A percentile compares a stretch with the other conserved stretches of the same genome.
Conservation (phyloP, 1,140 invertebrate genomes). For the Sitodiplosis mosellana region DNA sequence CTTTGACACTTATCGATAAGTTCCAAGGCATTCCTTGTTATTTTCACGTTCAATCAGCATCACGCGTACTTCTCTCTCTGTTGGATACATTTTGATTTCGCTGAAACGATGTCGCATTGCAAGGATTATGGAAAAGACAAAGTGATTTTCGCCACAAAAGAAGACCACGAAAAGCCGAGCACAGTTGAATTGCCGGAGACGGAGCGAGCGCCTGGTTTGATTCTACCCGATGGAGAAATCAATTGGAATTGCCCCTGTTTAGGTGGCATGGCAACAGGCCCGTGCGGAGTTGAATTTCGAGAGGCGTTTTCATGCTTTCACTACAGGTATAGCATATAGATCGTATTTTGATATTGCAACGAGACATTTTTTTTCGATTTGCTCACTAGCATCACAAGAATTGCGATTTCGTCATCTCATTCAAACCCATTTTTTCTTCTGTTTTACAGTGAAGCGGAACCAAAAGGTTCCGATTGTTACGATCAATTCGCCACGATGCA, state of each 20-base stretch:
- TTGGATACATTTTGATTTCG: neutral
- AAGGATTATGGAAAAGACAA: slow-evolving; percentile 50
- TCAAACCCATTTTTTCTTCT: neutral
- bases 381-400: no score
- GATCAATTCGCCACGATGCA: slow-evolving; percentile 83
- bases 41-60: slow-evolving; percentile 34
- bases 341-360: no score
- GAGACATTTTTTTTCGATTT: neutral
- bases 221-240: slow-evolving; percentile 74
- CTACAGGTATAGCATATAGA: slow-evolving; percentile 30
- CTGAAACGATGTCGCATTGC: slow-evolving; percentile 28
- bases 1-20: slow-evolving; percentile 31
- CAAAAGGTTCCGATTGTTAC: slow-evolving; percentile 78
- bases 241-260: slow-evolving; percentile 96
- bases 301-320: slow-evolving; percentile 93
- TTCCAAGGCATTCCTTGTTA: slow-evolving; percentile 32
- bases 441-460: slow-evolving; percentile 37
- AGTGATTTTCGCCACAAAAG: slow-evolving; percentile 65
- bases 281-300: slow-evolving; percentile 81
- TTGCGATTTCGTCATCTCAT: no score
- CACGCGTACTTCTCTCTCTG: slow-evolving; percentile 25
- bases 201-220: slow-evolving; percentile 57
- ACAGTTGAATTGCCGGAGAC: slow-evolving; percentile 49
- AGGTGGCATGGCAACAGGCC: slow-evolving; percentile 87
- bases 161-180: slow-evolving; percentile 56